These are phyloP conservation scores for Ceratina japonica DNA, from an alignment of 1,140 invertebrate genomes.

Conservation along the genomic window DNA sequence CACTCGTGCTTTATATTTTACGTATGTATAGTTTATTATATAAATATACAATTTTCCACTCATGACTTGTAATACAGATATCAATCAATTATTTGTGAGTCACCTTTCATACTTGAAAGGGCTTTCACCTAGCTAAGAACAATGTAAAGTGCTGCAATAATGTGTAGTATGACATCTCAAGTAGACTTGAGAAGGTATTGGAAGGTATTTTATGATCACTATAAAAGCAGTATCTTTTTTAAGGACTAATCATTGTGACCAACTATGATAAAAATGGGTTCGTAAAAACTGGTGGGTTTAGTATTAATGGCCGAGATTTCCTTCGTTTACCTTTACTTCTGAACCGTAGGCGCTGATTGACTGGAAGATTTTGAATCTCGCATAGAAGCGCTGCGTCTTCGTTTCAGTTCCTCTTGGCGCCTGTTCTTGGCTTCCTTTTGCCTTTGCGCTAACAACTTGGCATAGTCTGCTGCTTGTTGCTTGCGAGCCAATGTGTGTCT, in stretches of 20 bases:
- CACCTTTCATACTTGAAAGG: slow-evolving; percentile 92
- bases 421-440: slow-evolving; percentile 98
- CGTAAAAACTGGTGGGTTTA: no score
- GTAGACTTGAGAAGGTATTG: no score
- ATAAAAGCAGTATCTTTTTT: no score
- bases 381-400: slow-evolving; percentile 88
- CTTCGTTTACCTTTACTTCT: neutral
- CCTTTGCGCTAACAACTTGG: slow-evolving; percentile 95
- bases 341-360: slow-evolving; percentile 64
- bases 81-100: slow-evolving; percentile 85
- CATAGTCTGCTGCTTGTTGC: slow-evolving; percentile 95
- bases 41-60: slow-evolving; percentile 1
- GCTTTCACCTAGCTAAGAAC: slow-evolving; percentile 87
- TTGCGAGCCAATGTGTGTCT: slow-evolving; percentile 92
- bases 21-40: neutral
- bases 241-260: no score
- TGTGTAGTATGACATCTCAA: slow-evolving; percentile 92
- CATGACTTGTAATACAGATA: neutral
- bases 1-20: slow-evolving; percentile 11
- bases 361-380: slow-evolving; percentile 85
- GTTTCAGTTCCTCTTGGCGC: slow-evolving; percentile 86
- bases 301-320: no score
- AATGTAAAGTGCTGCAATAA: slow-evolving; percentile 95
- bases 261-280: no score
- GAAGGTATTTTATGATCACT: no score